phyloP scores from a whole-genome alignment of 2,888 invertebrate species.

The Chironomus riparius region DNA sequence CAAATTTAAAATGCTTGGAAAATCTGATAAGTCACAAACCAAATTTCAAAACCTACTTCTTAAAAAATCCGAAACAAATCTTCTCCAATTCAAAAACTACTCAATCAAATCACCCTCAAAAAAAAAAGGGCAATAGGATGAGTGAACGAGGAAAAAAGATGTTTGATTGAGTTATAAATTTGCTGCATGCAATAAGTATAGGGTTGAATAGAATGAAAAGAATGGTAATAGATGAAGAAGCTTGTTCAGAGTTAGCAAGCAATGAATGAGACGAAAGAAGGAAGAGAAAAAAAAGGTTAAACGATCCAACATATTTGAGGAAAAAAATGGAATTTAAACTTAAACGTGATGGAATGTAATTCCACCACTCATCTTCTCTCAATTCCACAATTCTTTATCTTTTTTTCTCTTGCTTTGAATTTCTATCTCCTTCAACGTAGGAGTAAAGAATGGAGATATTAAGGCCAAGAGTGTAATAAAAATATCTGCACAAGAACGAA shows the following conservation, averaged over 20 bases:
- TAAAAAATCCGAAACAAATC: no score
- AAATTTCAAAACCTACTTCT: no score
- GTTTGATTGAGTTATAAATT: slow-evolving; percentile 26
- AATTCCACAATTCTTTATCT: not conserved
- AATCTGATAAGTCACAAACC: no score
- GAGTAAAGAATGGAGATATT: no score
- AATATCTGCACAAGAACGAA: not conserved
- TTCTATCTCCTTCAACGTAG: no score
- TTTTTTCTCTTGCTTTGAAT: not conserved
- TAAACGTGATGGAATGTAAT: slow-evolving; percentile 25
- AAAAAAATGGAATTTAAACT: slow-evolving; percentile 11
- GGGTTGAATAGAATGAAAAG: not conserved
- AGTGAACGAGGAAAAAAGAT: not conserved
- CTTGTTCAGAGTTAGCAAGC: no score
- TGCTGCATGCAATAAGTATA: not conserved
- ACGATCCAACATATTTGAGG: not conserved
- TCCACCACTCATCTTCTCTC: slow-evolving; percentile 5
- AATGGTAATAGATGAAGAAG: not conserved
- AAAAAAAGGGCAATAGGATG: no score
- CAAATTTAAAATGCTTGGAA: no score
- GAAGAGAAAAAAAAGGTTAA: slow-evolving; percentile 13
- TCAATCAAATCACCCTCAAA: no score
- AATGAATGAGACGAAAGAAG: not conserved
- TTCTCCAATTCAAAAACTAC: no score
- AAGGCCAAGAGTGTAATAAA: not conserved